These are phyloP conservation scores for Coelopa frigida DNA, from an alignment of 1,140 invertebrate genomes.

Conservation along the genomic window DNA sequence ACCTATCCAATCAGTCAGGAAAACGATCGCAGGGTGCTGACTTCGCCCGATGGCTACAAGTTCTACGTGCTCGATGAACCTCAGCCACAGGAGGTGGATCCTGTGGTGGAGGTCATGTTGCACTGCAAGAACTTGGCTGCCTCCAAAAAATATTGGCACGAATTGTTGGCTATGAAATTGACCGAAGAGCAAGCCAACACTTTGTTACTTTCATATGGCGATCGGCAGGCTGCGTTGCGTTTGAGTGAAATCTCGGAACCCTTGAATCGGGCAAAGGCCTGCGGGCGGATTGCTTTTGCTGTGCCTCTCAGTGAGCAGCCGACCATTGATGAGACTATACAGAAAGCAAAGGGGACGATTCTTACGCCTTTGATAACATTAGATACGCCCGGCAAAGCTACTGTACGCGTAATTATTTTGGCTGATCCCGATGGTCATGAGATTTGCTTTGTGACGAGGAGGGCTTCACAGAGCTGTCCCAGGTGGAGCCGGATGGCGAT, in stretches of 20 bases:
- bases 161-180: slow-evolving; percentile 66
- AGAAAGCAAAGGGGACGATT: slow-evolving; percentile 65
- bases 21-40: slow-evolving; percentile 30
- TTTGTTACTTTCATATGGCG: slow-evolving; percentile 61
- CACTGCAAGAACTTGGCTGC: slow-evolving; percentile 68
- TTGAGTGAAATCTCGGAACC: slow-evolving; percentile 56
- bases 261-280: slow-evolving; percentile 83
- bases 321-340: slow-evolving; percentile 66
- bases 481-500: slow-evolving; percentile 78
- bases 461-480: slow-evolving; percentile 80
- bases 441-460: slow-evolving; percentile 99
- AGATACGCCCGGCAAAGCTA: slow-evolving; percentile 94
- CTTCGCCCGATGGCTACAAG: slow-evolving; percentile 83
- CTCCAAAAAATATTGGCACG: slow-evolving; percentile 78
- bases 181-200: slow-evolving; percentile 52
- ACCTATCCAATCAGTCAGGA: slow-evolving; percentile 43
- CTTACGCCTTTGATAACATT: slow-evolving; percentile 81
- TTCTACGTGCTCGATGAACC: slow-evolving; percentile 72
- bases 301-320: slow-evolving; percentile 70
- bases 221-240: slow-evolving; percentile 69
- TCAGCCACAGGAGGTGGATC: slow-evolving; percentile 62
- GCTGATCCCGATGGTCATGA: slow-evolving; percentile 96
- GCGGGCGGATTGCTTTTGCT: slow-evolving; percentile 91
- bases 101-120: slow-evolving; percentile 73
- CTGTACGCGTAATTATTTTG: slow-evolving; percentile 90